Conservation (phyloP, 64 coral and sea anemone species). For the Catalaphyllia jardinei region DNA sequence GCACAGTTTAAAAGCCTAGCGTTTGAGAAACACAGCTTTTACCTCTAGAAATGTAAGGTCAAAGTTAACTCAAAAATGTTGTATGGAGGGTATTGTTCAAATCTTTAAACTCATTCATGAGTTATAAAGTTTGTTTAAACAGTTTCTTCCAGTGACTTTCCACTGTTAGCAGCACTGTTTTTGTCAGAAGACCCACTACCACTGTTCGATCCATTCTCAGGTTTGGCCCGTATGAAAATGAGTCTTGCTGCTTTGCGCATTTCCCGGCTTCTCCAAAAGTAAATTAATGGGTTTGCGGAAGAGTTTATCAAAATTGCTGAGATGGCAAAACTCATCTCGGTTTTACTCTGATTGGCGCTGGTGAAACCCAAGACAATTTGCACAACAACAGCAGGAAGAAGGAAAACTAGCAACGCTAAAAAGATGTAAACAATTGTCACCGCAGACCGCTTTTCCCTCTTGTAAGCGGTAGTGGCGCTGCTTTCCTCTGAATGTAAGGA, state of each 20-base stretch:
- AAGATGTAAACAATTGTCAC: conserved; percentile 55
- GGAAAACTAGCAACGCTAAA: conserved; percentile 30
- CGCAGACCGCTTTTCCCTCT: conserved; percentile 23
- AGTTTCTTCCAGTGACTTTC: conserved; percentile 6
- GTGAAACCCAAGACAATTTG: conserved; percentile 37
- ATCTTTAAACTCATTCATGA: not conserved
- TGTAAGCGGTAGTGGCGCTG: conserved; percentile 29
- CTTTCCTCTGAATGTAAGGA: conserved; percentile 5
- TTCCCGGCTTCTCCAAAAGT: conserved; percentile 57
- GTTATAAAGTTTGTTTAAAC: not conserved
- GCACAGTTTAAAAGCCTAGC: too few species aligned
- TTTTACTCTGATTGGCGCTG: conserved; percentile 18
- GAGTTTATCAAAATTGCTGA: conserved; percentile 57
- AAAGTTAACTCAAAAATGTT: too few species aligned
- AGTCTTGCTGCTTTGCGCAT: conserved; percentile 18
- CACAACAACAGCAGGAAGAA: conserved; percentile 43
- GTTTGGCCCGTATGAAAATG: not conserved
- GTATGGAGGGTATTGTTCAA: too few species aligned
- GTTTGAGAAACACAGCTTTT: too few species aligned
- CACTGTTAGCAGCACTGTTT: not conserved
- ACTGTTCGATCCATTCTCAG: not conserved
- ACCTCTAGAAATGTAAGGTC: too few species aligned
- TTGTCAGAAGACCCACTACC: not conserved
- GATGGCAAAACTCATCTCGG: conserved; percentile 47
- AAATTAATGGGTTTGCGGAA: conserved; percentile 53